Conservation (phyloP, 2,888 invertebrate species). For the Drosophila fungiperda region DNA sequence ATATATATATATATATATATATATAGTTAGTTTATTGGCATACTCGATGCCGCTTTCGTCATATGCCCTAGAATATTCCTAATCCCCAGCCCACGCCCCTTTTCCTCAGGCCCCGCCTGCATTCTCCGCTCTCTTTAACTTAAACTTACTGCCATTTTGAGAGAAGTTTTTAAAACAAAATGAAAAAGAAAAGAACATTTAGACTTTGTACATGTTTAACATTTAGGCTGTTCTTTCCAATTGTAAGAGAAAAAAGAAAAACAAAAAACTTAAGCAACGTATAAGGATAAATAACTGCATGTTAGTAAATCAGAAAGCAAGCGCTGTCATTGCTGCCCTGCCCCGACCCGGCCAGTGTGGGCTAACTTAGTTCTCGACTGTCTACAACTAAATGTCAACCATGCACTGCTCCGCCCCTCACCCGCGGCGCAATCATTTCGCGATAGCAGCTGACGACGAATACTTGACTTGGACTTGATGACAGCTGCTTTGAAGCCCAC, state of each 20-base stretch:
- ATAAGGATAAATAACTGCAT: slow-evolving; percentile 21
- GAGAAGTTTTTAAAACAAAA: slow-evolving; percentile 68
- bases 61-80: background rate
- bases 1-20: slow-evolving; percentile 12
- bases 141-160: slow-evolving; percentile 76
- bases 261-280: slow-evolving; percentile 41
- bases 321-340: slow-evolving; percentile 23
- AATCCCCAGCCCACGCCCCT: background rate
- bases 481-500: slow-evolving; percentile 64
- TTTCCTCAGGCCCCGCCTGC: background rate
- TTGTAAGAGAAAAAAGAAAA: slow-evolving; percentile 46
- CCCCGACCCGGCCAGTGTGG: slow-evolving; percentile 34
- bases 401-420: background rate
- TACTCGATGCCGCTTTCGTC: slow-evolving; percentile 22
- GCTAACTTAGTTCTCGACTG: slow-evolving; percentile 30
- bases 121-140: slow-evolving; percentile 37
- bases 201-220: slow-evolving; percentile 78
- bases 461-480: slow-evolving; percentile 29
- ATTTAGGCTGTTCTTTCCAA: slow-evolving; percentile 76
- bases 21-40: slow-evolving; percentile 22
- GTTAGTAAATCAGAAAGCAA: slow-evolving; percentile 7
- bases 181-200: slow-evolving; percentile 50
- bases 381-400: slow-evolving; percentile 1
- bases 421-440: slow-evolving; percentile 50
- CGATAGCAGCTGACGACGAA: slow-evolving; percentile 54